Evolutionary conservation across 2,113 vertebrate species (phyloP), one percentile per base, ranked within the genome.

Genomic region (Sprattus sprattus): DNA sequence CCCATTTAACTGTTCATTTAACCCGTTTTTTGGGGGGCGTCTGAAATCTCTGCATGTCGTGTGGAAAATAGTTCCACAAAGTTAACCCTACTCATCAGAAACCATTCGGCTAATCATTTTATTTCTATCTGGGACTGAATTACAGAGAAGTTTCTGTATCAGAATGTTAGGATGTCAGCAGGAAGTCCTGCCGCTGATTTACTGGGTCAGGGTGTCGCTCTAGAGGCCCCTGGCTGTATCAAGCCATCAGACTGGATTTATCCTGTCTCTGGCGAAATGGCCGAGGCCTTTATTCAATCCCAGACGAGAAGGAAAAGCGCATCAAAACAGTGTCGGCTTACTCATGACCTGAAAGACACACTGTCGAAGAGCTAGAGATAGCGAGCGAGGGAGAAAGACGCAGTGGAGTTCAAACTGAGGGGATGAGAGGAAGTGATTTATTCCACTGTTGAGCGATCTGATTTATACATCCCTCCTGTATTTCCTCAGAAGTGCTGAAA

Each of bases 251-350:
- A 28, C 64, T 67, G 64, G 64, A 67, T 67, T 67, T 67, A 67
- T 67, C 71, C 71, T 78, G 71, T 78, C 71, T 78, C 28, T 39
- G 71, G 71, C 28, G 28, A 32, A 39, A 39, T 39, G 71, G 71
- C 71, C 71, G 10, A 13, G 28, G 28, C 71, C 71, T 78, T 78
- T 78, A 78, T 78, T 78, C 71, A 78, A 5, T 4, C 71, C 71
- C 28, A 39, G 71, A 39, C 71, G 10, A 78, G 71, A 32, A 78
- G 71, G 71, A 78, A 78, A 78, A 16, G 71, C 71, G 71, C 71
- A 78, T 78, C 71, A 78, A 78, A 78, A 78, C 71, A 78, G 71
- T 78, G 71, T 78, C 71, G 13, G 71, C 71, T 78, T 78, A 78
- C 71, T 32, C 28, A 32, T 39, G 71, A 39, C 71, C 71, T 78